Base-by-base conservation (phyloP, 1,140 invertebrate genomes). In the Streblospio benedicti region DNA sequence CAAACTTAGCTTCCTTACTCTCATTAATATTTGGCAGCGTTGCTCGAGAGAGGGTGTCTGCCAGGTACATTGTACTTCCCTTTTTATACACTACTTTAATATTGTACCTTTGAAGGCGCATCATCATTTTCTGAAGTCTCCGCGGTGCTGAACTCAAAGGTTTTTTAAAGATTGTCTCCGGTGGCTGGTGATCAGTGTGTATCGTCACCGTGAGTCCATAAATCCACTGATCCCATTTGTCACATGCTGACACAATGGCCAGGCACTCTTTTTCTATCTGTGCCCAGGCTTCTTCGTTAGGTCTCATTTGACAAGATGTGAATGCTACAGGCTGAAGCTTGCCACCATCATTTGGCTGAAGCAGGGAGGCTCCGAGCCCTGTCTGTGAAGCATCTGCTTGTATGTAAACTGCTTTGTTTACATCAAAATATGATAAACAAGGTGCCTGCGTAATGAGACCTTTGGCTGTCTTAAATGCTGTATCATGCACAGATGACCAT, bases 241-340 rank as follows among this genome's bases (percentile, higher is more conserved):
- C n/a, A n/a, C n/a, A n/a, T n/a, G n/a, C n/a, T n/a, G n/a, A n/a
- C n/a, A n/a, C n/a, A n/a, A 81, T 76, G 1, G 79, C 76, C 2
- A 81, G 65, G 2, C 76, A 67, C 65, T 83, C 78, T 58, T 76
- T 74, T 56, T 82, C 77, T 2, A 81, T 74, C 62, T 81, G 75
- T 14, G 70, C 72, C 59, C 80, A 81, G 38, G 78, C 78, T 35
- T 65, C n/a, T 67, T 83, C 75, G 43, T 70, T 66, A n/a, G n/a
- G n/a, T n/a, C n/a, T n/a, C n/a, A n/a, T n/a, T n/a, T n/a, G n/a
- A n/a, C 49, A 51, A 23, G 20, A 51, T 5, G 0, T 51, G 49
- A 51, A 51, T 28, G 18, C 49, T 51, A 51, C 49, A 6, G 49
- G 49, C 1, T 51, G 5, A 28, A 51, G n/a, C 3, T 51, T 51